Base-by-base conservation (phyloP, 2,797 vertebrate genomes). In the Naso thynnoides region DNA sequence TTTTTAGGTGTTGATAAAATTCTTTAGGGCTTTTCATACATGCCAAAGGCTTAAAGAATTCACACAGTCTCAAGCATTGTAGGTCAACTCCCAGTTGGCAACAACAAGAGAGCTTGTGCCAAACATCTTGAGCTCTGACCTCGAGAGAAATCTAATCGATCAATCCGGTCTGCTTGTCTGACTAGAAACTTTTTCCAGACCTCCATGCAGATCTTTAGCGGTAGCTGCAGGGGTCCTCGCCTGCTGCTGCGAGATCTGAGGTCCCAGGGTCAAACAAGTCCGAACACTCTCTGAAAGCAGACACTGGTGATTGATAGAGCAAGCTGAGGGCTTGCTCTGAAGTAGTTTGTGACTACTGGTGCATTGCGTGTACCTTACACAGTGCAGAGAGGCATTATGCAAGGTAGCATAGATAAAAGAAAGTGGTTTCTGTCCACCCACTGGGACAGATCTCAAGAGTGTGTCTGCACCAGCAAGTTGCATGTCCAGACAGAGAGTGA, bases 361-460 rank as follows among this genome's bases (percentile, higher is more conserved):
- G 65, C 52, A 55, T 39, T 27, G 73, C 15, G 62, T 73, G 75
- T 81, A 57, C 79, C 70, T 71, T 76, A 77, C 67, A 49, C 83
- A 79, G 38, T 67, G 83, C 81, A 86, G 73, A 74, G 71, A 80
- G 85, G 81, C 54, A 78, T 91, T 88, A 90, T 85, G 80, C 84
- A 87, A 86, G 83, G 71, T 45, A 80, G 67, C 21, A 11, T 77
- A 75, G 79, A 81, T 73, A 63, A 36, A 82, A 77, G 76, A n/a
- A 84, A 82, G 61, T 77, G 73, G 31, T 78, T 61, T 87, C 68
- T 70, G 81, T 87, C 89, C 90, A 89, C 90, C 91, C 88, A 92
- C 90, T 64, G 77, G 81, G 76, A 76, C 4, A 63, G 61, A 71
- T 74, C 54, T 82, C 47, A 21, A 42, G 62, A n/a, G 38, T 18